phyloP scores from a whole-genome alignment of 2,113 vertebrate species.

The Megalops atlanticus region DNA sequence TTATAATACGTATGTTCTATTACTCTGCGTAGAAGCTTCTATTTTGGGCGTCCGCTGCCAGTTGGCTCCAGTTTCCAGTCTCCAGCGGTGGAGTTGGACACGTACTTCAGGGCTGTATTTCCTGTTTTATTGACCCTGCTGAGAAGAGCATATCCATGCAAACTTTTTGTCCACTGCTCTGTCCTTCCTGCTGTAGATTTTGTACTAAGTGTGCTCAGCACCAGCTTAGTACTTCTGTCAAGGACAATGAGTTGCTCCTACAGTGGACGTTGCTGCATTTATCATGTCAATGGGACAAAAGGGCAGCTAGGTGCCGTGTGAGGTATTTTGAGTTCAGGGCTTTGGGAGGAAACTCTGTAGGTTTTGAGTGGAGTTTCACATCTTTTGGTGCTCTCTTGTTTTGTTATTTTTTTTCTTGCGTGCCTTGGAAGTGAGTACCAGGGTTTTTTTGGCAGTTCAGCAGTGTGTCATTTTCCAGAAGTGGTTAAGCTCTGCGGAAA shows the following conservation, averaged over 20 bases:
- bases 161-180: neutral
- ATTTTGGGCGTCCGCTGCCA: conserved; percentile 45
- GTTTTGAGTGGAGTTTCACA: too few species aligned
- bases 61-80: neutral
- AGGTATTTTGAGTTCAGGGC: too few species aligned
- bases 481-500: neutral
- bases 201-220: too few species aligned
- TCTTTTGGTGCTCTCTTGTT: too few species aligned
- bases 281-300: neutral
- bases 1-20: conserved; percentile 53
- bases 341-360: too few species aligned
- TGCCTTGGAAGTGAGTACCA: too few species aligned
- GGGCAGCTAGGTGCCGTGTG: too few species aligned
- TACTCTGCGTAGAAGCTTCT: conserved; percentile 59
- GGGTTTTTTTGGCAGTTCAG: too few species aligned
- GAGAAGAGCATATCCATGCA: neutral
- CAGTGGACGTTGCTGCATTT: neutral
- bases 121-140: neutral
- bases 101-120: neutral
- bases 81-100: neutral
- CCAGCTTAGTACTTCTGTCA: neutral
- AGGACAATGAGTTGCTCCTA: neutral
- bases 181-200: neutral
- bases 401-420: neutral
- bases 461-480: neutral